phyloP scores from a whole-genome alignment of 2,113 vertebrate genomes.

The Ctenomys sociabilis region DNA sequence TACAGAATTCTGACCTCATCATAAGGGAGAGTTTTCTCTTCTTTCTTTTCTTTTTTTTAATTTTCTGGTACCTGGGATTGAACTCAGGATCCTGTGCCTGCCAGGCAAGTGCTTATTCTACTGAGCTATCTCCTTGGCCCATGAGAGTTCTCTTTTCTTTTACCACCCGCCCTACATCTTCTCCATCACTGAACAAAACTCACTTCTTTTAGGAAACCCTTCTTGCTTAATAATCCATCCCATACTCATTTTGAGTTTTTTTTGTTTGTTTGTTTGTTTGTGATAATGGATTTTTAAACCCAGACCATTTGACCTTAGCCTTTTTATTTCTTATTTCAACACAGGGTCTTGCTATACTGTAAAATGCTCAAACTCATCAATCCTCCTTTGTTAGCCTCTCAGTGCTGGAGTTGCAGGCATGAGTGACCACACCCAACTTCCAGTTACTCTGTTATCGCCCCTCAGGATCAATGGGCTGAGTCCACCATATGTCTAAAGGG shows the following conservation, averaged over 20 bases:
- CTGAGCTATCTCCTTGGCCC: too few species aligned
- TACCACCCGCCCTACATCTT: neutral
- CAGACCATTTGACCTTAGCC: neutral
- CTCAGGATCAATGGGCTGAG: neutral
- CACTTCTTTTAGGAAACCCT: constrained; percentile 18
- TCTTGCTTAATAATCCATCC: neutral
- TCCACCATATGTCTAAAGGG: neutral
- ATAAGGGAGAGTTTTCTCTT: neutral
- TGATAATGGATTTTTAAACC: neutral
- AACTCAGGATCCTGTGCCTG: too few species aligned
- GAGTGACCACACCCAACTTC: neutral
- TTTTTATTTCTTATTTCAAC: neutral
- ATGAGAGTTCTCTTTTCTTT: neutral
- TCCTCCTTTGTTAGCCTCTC: neutral
- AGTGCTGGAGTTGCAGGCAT: neutral
- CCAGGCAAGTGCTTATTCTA: too few species aligned
- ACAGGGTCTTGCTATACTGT: neutral
- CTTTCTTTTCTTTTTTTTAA: neutral
- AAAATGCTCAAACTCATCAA: neutral
- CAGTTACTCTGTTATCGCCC: neutral
- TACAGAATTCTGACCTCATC: neutral
- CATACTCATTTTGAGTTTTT: neutral
- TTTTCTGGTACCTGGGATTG: too few species aligned
- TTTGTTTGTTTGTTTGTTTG: neutral
- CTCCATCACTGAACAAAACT: neutral